These are phyloP conservation scores for Limnephilus marmoratus DNA, from an alignment of 2,888 invertebrate genomes.

Conservation along the genomic window DNA sequence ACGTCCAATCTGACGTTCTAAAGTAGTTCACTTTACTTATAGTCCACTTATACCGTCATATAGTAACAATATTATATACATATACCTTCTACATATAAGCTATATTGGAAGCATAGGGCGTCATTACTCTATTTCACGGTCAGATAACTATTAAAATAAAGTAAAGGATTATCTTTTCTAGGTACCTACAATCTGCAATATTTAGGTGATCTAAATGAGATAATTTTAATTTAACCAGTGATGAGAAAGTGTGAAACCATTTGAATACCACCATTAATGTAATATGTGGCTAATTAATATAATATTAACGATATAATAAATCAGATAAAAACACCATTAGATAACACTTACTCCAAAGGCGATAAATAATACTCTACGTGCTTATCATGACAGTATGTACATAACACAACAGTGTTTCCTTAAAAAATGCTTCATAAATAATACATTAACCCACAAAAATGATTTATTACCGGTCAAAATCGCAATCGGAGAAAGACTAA, in stretches of 20 bases:
- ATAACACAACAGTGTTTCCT: conserved; percentile 50
- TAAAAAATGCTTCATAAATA: conserved; percentile 52
- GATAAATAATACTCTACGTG: conserved; percentile 31
- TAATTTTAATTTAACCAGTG: background rate
- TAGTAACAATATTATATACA: background rate
- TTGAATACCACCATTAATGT: background rate
- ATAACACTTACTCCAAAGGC: background rate
- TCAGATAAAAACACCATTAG: conserved; percentile 42
- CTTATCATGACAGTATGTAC: conserved; percentile 36
- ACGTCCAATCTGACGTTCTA: background rate
- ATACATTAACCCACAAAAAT: conserved; percentile 50
- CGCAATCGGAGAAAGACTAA: conserved; percentile 47
- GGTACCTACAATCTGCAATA: background rate
- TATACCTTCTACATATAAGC: background rate
- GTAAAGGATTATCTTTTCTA: background rate
- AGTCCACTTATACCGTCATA: background rate
- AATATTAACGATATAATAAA: conserved; percentile 9
- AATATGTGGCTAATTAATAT: background rate
- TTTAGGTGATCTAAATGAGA: background rate
- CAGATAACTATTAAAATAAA: background rate
- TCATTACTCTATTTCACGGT: background rate
- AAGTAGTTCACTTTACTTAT: conserved; percentile 32
- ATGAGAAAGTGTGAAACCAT: background rate
- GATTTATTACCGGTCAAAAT: conserved; percentile 51
- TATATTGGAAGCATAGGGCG: background rate